Evolutionary conservation across 1,140 invertebrate species (phyloP).

Genomic region (Dendroctonus ponderosae): DNA sequence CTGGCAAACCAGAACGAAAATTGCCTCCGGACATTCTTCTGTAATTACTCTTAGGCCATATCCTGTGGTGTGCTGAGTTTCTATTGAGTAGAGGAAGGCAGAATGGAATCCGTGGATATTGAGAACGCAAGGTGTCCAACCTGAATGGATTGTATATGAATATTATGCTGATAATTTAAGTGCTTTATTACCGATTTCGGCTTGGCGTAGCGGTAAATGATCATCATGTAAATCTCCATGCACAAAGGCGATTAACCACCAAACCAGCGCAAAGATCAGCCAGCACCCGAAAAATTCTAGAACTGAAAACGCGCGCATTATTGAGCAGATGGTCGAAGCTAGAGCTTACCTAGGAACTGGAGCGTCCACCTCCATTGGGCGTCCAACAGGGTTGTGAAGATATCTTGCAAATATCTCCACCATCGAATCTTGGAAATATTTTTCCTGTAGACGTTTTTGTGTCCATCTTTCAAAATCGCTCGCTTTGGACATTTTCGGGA

Average conservation of each 20-base stretch:
- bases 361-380: slow-evolving; percentile 93
- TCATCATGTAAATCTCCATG: slow-evolving; percentile 86
- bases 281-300: slow-evolving; percentile 89
- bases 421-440: slow-evolving; percentile 84
- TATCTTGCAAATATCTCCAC: slow-evolving; percentile 76
- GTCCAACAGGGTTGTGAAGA: slow-evolving; percentile 82
- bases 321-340: neutral
- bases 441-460: slow-evolving; percentile 87
- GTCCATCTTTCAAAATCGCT: slow-evolving; percentile 90
- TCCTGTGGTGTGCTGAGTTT: slow-evolving; percentile 91
- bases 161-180: slow-evolving; percentile 71
- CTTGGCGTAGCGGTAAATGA: slow-evolving; percentile 50
- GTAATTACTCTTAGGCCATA: slow-evolving; percentile 76
- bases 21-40: slow-evolving; percentile 93
- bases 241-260: slow-evolving; percentile 91
- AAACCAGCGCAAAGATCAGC: slow-evolving; percentile 87
- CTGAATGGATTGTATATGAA: slow-evolving; percentile 3
- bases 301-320: slow-evolving; percentile 65
- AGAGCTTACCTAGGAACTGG: slow-evolving; percentile 22
- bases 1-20: slow-evolving; percentile 95
- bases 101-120: slow-evolving; percentile 82
- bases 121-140: slow-evolving; percentile 80
- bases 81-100: slow-evolving; percentile 88
- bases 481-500: slow-evolving; percentile 56
- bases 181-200: slow-evolving; percentile 60